Percentiles rank a stretch among this genome's conserved stretches.
Conservation (phyloP, 2,797 vertebrate genomes). For the Manis pentadactyla region DNA sequence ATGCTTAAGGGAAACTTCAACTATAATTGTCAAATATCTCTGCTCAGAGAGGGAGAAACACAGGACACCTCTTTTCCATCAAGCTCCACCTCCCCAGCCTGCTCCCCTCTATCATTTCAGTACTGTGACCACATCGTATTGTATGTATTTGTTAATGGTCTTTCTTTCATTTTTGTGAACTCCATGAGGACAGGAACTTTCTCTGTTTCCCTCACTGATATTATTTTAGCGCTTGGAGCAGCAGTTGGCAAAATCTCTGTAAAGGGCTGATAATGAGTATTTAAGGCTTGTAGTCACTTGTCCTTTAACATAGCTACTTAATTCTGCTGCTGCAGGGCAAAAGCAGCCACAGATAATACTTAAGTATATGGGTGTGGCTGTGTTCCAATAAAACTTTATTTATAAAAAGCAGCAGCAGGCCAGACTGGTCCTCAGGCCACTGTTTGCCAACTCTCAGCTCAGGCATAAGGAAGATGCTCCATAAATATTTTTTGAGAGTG, state of each 20-base stretch:
- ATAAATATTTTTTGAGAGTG: neutral
- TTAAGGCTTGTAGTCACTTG: neutral
- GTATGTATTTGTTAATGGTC: neutral
- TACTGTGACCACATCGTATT: neutral
- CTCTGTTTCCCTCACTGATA: neutral
- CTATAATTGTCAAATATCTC: rapidly evolving
- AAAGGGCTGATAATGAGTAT: neutral
- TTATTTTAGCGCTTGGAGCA: neutral
- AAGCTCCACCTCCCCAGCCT: rapidly evolving
- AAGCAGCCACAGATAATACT: neutral
- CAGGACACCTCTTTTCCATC: neutral
- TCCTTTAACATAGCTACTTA: neutral
- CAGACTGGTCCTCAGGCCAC: neutral
- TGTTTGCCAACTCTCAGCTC: neutral
- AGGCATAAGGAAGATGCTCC: neutral
- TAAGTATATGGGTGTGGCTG: neutral
- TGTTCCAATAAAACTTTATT: neutral
- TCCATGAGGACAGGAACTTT: neutral
- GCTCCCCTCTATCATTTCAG: neutral
- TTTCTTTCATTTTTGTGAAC: neutral
- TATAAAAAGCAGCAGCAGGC: neutral
- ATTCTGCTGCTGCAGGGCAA: neutral
- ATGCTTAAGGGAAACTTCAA: neutral
- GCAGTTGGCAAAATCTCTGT: neutral
- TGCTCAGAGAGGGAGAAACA: neutral